phyloP scores from a whole-genome alignment of 1,140 invertebrate species.

The Contarinia nasturtii region DNA sequence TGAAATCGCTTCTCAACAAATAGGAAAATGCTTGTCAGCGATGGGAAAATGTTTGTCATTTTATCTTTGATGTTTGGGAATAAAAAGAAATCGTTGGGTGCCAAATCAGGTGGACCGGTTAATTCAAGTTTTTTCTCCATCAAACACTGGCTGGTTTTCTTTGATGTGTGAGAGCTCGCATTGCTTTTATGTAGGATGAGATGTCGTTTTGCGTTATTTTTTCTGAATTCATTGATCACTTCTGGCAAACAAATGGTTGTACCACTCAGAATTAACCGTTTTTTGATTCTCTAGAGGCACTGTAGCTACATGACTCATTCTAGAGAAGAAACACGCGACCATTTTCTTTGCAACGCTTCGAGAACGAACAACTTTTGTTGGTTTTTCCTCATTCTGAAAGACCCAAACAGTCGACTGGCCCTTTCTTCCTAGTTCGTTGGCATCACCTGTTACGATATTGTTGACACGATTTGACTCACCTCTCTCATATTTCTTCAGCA shows the following conservation, averaged over 20 bases:
- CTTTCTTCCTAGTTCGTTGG: conserved; percentile 8
- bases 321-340: conserved; percentile 10
- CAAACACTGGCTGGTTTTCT: conserved; percentile 10
- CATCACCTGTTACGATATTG: conserved; percentile 8
- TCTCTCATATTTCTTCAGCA: conserved; percentile 7
- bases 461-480: conserved; percentile 8
- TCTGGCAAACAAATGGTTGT: conserved; percentile 14
- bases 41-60: conserved; percentile 11
- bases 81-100: conserved; percentile 20
- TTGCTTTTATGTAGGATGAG: conserved; percentile 15
- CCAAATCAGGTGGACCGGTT: conserved; percentile 18
- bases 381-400: conserved; percentile 18
- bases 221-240: conserved; percentile 7
- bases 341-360: conserved; percentile 15
- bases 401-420: conserved; percentile 8
- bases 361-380: conserved; percentile 15
- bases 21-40: conserved; percentile 13
- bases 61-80: conserved; percentile 17
- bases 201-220: conserved; percentile 7
- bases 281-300: conserved; percentile 9
- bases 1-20: too few species aligned
- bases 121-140: conserved; percentile 10
- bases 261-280: conserved; percentile 11
- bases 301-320: conserved; percentile 9
- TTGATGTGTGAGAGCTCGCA: conserved; percentile 8